These are phyloP conservation scores for Cotesia vestalis DNA, from an alignment of 1,140 invertebrate genomes.

Conservation along the genomic window DNA sequence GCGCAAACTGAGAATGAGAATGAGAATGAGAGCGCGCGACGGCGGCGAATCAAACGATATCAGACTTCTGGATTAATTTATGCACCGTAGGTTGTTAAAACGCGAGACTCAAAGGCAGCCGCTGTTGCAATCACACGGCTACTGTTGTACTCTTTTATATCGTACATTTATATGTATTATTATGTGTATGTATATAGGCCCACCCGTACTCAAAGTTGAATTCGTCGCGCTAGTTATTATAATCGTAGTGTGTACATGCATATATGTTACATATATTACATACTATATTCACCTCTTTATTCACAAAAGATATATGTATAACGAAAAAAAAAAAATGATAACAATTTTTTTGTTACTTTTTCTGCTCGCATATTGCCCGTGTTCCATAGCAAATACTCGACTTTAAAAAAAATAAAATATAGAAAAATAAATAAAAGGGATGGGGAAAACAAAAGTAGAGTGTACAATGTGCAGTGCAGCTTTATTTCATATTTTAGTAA, in stretches of 20 bases:
- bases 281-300: not conserved
- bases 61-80: slow-evolving; percentile 65
- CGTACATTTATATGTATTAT: too few species aligned
- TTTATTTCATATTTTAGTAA: slow-evolving; percentile 17
- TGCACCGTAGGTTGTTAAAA: slow-evolving; percentile 65
- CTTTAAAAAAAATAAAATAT: not conserved
- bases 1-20: slow-evolving; percentile 30
- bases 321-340: too few species aligned
- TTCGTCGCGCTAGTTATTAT: slow-evolving; percentile 42
- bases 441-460: too few species aligned
- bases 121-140: slow-evolving; percentile 56
- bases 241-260: slow-evolving; percentile 13
- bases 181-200: slow-evolving; percentile 23
- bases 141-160: slow-evolving; percentile 33
- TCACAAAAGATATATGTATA: too few species aligned
- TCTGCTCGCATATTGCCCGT: not conserved
- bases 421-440: not conserved
- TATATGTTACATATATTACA: not conserved
- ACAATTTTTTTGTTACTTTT: not conserved
- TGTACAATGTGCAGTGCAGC: not conserved
- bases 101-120: slow-evolving; percentile 63
- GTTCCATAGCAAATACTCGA: slow-evolving; percentile 8
- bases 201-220: slow-evolving; percentile 36
- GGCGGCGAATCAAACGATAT: slow-evolving; percentile 66
- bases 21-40: slow-evolving; percentile 40